phyloP scores from a whole-genome alignment of 2,113 vertebrate genomes.

The Condylura cristata region DNA sequence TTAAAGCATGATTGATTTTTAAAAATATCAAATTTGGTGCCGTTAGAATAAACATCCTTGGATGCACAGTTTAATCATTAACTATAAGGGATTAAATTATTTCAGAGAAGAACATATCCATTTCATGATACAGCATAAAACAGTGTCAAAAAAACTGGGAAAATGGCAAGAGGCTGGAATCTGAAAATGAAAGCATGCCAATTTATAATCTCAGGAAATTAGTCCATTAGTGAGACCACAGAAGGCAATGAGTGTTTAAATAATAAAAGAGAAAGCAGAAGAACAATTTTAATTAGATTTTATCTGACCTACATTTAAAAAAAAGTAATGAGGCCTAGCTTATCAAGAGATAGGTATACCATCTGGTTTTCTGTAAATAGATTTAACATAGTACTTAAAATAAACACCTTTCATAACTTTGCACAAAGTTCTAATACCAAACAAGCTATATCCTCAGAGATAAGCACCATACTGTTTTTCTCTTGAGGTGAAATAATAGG shows the following conservation, averaged over 20 bases:
- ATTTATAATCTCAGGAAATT: conserved; percentile 70
- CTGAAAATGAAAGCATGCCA: conserved; percentile 72
- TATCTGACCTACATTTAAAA: conserved; percentile 25
- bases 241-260: conserved; percentile 61
- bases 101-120: conserved; percentile 56
- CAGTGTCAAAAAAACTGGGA: conserved; percentile 59
- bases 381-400: conserved; percentile 43
- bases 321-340: conserved; percentile 35
- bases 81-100: conserved; percentile 50
- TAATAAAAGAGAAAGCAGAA: conserved; percentile 64
- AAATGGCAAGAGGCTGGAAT: conserved; percentile 70
- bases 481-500: conserved; percentile 28
- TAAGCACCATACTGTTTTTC: background rate
- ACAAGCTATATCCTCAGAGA: conserved; percentile 20
- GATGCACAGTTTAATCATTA: conserved; percentile 57
- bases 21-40: conserved; percentile 72
- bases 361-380: conserved; percentile 47
- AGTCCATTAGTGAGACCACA: conserved; percentile 78
- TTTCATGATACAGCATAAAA: conserved; percentile 79
- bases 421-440: conserved; percentile 23
- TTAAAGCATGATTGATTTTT: conserved; percentile 58
- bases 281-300: conserved; percentile 53
- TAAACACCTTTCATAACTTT: conserved; percentile 22
- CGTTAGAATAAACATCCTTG: conserved; percentile 52
- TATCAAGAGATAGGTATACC: conserved; percentile 5